phyloP scores from a whole-genome alignment of 2,113 vertebrate species.

The Halichoerus grypus region DNA sequence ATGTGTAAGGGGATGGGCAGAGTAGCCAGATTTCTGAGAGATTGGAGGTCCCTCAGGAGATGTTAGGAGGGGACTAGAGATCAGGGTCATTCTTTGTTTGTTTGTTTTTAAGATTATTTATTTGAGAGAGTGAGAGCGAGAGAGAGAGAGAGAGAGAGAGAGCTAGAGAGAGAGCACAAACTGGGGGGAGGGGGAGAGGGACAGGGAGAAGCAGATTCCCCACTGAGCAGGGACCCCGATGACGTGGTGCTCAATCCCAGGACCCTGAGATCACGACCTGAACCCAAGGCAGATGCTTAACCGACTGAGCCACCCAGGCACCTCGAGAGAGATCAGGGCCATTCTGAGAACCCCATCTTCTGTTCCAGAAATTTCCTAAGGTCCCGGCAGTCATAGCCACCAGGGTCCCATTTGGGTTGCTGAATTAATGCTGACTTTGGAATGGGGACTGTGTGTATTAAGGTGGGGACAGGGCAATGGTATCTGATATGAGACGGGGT shows the following conservation, averaged over 20 bases:
- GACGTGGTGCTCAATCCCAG: neutral
- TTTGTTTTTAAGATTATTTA: neutral
- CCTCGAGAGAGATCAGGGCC: neutral
- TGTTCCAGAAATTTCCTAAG: neutral
- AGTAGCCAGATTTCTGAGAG: neutral
- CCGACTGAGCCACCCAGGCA: neutral
- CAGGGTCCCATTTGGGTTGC: neutral
- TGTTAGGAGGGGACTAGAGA: neutral
- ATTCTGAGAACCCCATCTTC: neutral
- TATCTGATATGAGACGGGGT: fast-evolving
- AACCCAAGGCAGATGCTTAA: neutral
- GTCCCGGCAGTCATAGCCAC: neutral
- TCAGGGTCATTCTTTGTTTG: neutral
- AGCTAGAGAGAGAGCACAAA: neutral
- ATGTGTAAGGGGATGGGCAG: fast-evolving
- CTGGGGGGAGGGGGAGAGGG: neutral
- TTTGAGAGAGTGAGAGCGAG: neutral
- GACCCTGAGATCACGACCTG: neutral
- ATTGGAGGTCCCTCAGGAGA: neutral
- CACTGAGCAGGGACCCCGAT: neutral
- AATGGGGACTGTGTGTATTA: no score
- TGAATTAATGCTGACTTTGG: neutral
- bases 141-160: no score
- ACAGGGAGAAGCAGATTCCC: neutral
- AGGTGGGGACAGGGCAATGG: neutral